Evolutionary conservation across 2,113 vertebrate genomes (phyloP), one percentile per base, ranked within the genome.

Genomic region (Turnix velox): DNA sequence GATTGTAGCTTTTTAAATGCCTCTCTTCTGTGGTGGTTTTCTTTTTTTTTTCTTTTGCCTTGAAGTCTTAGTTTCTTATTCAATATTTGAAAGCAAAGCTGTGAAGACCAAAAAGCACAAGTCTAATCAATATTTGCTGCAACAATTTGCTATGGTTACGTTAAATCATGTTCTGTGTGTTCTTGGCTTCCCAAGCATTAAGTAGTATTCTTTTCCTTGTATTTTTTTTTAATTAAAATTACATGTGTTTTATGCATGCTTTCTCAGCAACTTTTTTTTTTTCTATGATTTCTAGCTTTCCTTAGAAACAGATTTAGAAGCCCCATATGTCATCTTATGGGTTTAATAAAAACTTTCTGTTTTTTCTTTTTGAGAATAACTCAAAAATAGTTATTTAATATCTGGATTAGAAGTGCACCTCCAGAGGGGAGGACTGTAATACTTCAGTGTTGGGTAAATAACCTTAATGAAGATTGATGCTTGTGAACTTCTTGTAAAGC

Each of bases 401-500:
- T 1, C 24, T 68, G 77, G 14, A 43, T 82, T 48, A 74, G 78
- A 25, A 78, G 19, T 46, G 40, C 35, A 82, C 23, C 81, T 87
- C 43, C 25, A 1, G 4, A 19, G 75, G 71, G 57, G 4, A 9
- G 7, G 49, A 42, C 30, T 33, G 51, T 20, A 1, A 10, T 18
- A 30, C 45, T 65, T 85, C 71, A 28, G 45, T 7, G 69, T 7
- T 37, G 74, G 74, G 75, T 83, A 73, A 91, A 87, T 85, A 91
- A 78, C 74, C 42, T 33, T 91, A 30, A 91, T 85, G 63, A 83
- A 88, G 85, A 80, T 69, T 79, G 90, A 88, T 95, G 78, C 57
- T 90, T 11, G 9, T 58, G 49, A 88, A 58, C 66, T 68, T 68
- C 45, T 58, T 10, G 35, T 33, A 22, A 57, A 94, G 40, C 75